These are phyloP conservation scores for Macrotis lagotis DNA, from an alignment of 2,113 vertebrate genomes.

Conservation along the genomic window DNA sequence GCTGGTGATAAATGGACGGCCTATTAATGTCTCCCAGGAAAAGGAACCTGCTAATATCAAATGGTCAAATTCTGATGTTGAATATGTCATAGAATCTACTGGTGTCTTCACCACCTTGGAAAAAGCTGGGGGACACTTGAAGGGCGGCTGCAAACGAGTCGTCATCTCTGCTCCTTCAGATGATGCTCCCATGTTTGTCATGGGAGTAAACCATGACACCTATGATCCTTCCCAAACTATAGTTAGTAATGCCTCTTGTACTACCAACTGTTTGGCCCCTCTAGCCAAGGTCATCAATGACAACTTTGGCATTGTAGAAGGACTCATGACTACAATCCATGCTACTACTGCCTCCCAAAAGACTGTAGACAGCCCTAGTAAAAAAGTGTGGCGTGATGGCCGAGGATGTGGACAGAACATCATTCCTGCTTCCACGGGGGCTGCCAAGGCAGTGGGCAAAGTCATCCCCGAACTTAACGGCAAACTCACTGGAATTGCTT, in stretches of 20 bases:
- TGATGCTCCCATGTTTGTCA: not conserved
- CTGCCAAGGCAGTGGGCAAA: conserved; percentile 86
- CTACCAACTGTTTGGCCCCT: conserved; percentile 94
- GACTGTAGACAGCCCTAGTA: conserved; percentile 92
- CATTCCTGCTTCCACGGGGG: conserved; percentile 88
- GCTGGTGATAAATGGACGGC: conserved; percentile 88
- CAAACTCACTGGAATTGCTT: conserved; percentile 53
- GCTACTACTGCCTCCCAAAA: not conserved
- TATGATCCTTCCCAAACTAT: conserved; percentile 90
- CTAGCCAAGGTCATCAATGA: conserved; percentile 94
- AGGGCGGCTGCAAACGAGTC: conserved; percentile 85
- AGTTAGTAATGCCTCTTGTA: conserved; percentile 95
- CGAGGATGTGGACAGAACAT: conserved; percentile 93
- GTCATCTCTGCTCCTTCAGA: not conserved
- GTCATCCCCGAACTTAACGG: conserved; percentile 95
- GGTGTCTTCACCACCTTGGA: conserved; percentile 94
- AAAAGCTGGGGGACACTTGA: conserved; percentile 93
- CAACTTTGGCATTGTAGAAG: conserved; percentile 92
- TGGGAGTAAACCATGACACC: conserved; percentile 51
- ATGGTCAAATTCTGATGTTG: conserved; percentile 90
- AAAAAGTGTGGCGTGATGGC: conserved; percentile 94
- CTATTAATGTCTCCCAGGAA: conserved; percentile 91
- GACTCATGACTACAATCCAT: conserved; percentile 89
- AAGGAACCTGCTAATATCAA: conserved; percentile 93
- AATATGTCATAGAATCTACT: conserved; percentile 94